These are phyloP conservation scores for Hydrozoanthus gracilis DNA, from an alignment of 92 coral and sea anemone species.

Conservation along the genomic window DNA sequence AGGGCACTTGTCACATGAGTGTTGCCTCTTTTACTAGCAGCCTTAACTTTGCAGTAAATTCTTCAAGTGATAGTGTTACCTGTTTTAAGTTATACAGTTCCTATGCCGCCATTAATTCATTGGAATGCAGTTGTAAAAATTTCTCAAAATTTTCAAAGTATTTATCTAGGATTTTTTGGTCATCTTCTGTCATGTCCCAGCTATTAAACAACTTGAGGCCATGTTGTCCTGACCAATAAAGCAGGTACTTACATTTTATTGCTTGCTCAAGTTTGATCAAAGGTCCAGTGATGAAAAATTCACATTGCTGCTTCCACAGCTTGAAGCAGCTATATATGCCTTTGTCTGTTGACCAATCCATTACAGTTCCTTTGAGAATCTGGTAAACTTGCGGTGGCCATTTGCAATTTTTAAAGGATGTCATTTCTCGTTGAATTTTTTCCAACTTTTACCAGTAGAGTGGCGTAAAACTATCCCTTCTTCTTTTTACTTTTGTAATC, in stretches of 20 bases:
- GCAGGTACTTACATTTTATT: slow-evolving; percentile 54
- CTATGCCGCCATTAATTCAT: background rate
- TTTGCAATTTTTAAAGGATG: background rate
- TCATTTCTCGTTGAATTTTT: background rate
- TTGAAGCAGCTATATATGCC: too few species aligned
- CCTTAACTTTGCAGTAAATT: too few species aligned
- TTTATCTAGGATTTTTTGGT: slow-evolving; percentile 26
- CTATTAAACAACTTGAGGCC: slow-evolving; percentile 60
- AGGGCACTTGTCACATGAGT: slow-evolving; percentile 51
- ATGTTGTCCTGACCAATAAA: slow-evolving; percentile 53
- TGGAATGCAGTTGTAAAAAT: background rate
- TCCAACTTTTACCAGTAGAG: background rate
- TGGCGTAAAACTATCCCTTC: background rate
- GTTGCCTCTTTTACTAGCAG: background rate
- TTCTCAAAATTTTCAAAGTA: background rate
- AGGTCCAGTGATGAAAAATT: slow-evolving; percentile 53
- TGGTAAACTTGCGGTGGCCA: background rate
- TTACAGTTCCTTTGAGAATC: background rate
- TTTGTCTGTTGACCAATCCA: too few species aligned
- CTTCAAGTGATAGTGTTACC: background rate
- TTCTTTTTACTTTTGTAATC: background rate
- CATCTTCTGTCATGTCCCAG: slow-evolving; percentile 50
- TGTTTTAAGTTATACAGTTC: background rate
- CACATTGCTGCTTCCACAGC: slow-evolving; percentile 45
- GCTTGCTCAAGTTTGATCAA: slow-evolving; percentile 50